Conservation (phyloP, 2,113 vertebrate genomes). For the Sula dactylatra region DNA sequence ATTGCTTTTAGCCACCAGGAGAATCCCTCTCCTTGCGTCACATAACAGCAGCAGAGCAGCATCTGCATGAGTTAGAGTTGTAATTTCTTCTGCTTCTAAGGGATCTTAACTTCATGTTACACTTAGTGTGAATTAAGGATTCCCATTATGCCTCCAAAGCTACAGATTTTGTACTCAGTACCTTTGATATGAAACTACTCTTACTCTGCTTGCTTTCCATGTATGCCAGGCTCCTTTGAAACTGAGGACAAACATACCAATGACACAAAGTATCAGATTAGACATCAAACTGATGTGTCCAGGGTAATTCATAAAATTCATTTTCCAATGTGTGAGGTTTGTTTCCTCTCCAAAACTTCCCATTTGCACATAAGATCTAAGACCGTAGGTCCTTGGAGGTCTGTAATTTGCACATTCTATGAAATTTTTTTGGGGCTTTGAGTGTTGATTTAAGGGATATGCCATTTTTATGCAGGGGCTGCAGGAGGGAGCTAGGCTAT, state of each 20-base stretch:
- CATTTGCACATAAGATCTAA: not conserved
- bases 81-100: not conserved
- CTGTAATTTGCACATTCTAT: not conserved
- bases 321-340: accelerated
- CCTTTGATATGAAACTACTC: not conserved
- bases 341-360: not conserved
- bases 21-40: not conserved
- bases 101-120: not conserved
- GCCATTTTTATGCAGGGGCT: not conserved
- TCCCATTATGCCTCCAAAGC: not conserved
- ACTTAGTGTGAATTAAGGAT: not conserved
- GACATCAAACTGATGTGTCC: not conserved
- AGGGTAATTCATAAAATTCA: not conserved
- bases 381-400: not conserved
- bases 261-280: not conserved
- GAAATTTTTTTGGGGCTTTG: not conserved
- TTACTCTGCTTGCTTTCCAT: not conserved
- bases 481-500: not conserved
- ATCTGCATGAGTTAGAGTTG: not conserved
- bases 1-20: not conserved
- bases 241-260: not conserved
- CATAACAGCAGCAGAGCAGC: not conserved
- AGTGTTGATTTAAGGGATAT: not conserved
- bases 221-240: not conserved
- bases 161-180: not conserved